Base-by-base conservation (phyloP, 1,140 invertebrate species). In the Muscidifurax raptorellus region DNA sequence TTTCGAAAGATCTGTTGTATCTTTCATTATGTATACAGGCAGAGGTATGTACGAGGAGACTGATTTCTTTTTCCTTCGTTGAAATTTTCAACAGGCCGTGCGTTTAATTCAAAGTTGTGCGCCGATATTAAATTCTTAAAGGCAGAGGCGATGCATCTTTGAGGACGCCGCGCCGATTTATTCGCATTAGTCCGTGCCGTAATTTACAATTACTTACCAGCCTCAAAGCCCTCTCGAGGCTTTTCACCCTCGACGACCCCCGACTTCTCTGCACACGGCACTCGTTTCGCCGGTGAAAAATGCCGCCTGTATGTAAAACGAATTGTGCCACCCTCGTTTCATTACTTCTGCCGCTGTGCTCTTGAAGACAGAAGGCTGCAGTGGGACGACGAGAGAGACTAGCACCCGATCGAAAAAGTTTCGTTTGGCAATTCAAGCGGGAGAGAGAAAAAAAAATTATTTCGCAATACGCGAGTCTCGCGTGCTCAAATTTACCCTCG, bases 261-360 rank as follows among this genome's bases (percentile, higher is more conserved):
- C 2, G 9, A 28, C 36, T 44, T 47, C 25, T 47, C n/a, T 47
- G 52, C 52, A 59, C 52, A 59, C 15, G 52, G 52, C 52, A 59
- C 18, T n/a, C 52, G 22, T 22, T 59, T 59, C 52, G 22, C 52
- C 18, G 27, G 83, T 89, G 89, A 89, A 90, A 90, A 90, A 89
- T 89, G 86, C 88, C 87, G 84, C 80, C 82, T 82, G 80, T 87
- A 89, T 89, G 88, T 88, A 88, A 88, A 90, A 86, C 89, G 88
- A 90, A 90, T 90, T 88, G 87, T 85, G 80, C 86, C 81, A 78
- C 83, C 85, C 80, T 86, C 85, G 86, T 89, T 90, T 90, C 89
- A 90, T 90, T 90, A 90, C 87, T 86, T 86, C 18, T 59, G 52
- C 18, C 6, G 52, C 52, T 59, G 4, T 59, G 15, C 82, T 36